These are phyloP conservation scores for Apamea anceps DNA, from an alignment of 2,888 invertebrate species.

Conservation along the genomic window DNA sequence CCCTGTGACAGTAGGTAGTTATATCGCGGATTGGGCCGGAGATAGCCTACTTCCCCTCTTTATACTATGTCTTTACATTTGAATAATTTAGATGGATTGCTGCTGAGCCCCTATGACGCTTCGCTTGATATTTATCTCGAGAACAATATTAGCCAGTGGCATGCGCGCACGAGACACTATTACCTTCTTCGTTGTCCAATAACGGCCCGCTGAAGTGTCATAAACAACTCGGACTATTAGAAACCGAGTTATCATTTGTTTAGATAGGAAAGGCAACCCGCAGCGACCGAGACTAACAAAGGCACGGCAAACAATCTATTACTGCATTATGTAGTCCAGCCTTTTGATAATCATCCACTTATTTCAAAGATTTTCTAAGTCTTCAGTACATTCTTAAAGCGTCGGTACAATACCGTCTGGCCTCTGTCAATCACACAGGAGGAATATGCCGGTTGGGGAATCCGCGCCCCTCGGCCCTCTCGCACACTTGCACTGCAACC, in stretches of 20 bases:
- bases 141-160: background rate
- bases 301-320: too few species aligned
- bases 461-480: background rate
- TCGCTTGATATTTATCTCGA: slow-evolving; percentile 5
- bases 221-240: background rate
- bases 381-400: background rate
- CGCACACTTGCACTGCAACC: slow-evolving; percentile 19
- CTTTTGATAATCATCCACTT: background rate
- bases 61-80: too few species aligned
- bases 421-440: background rate
- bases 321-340: background rate
- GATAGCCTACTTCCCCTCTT: too few species aligned
- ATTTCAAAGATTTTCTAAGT: background rate
- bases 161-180: background rate
- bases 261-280: too few species aligned
- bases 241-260: background rate
- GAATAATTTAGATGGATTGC: slow-evolving; percentile 76
- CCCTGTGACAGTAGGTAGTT: too few species aligned
- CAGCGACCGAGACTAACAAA: too few species aligned
- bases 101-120: slow-evolving; percentile 29
- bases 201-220: background rate
- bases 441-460: background rate
- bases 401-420: background rate
- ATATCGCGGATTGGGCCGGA: too few species aligned
- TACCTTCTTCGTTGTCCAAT: slow-evolving; percentile 3